Base-by-base conservation (phyloP, 2,113 vertebrate genomes). In the Oenanthe oenanthe region DNA sequence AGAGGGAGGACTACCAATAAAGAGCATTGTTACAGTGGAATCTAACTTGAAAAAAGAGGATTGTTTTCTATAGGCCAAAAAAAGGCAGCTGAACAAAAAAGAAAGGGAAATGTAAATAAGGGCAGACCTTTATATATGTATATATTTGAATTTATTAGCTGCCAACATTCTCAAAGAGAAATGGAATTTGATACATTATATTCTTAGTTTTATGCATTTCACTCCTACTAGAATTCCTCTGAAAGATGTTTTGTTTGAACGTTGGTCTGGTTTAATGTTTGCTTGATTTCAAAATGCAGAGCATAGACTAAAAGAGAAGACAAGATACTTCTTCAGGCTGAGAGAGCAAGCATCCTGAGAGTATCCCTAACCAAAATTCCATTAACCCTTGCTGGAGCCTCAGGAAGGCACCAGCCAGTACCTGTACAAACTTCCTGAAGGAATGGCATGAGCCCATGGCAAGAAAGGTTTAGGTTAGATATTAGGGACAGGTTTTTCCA, bases 21-120 rank as follows among this genome's bases (percentile, higher is more conserved):
- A 67, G 90, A 28, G 22, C 67, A 86, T 92, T 97, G 88, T 96
- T 92, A 67, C 70, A 90, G 48, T 75, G 88, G 88, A 96, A 96
- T 96, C 71, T 78, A 92, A 74, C 67, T 88, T 51, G 8, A 88
- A 95, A 94, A 78, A 90, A 8, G 85, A 83, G 82, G 56, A 77
- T 97, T 95, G 94, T 97, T 95, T 96, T 60, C 84, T 67, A 17
- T 81, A 80, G 89, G 61, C 88, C 90, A 95, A 93, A 95, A 96
- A 94, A 67, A 72, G 88, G 72, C 66, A 94, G 17, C 51, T 86
- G 72, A 81, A 86, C 85, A 93, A 80, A 86, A 95, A 94, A 93
- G 51, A 88, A 90, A 92, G 84, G 54, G 61, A 95, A 93, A 88
- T 96, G 63, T 94, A 90, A 95, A 93, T 94, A 88, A 96, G 76